Base-by-base conservation (phyloP, 2,797 vertebrate genomes). In the Danionella dracula region DNA sequence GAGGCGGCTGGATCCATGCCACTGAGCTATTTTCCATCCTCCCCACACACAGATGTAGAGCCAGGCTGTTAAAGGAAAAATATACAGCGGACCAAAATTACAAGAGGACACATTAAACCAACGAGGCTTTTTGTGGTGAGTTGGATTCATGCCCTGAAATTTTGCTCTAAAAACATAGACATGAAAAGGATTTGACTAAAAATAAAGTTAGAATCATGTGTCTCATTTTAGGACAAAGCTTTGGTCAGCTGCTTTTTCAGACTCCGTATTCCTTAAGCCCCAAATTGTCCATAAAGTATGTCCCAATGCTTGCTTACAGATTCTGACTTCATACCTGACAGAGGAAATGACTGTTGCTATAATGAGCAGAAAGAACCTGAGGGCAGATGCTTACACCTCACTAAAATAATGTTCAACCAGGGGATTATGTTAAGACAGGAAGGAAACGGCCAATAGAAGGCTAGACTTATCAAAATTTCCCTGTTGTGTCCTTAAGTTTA, bases 21-120 rank as follows among this genome's bases (percentile, higher is more conserved):
- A 74, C 29, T 59, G 56, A 77, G 67, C 62, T 72, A 53, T 77
- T 78, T 72, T 80, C 77, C 75, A 75, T 68, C 49, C 57, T 45
- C 46, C 60, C 53, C 60, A 54, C 46, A 71, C 69, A 77, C 71
- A 79, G 74, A 73, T 78, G 78, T 68, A 68, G 56, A 54, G 69
- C 68, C 71, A 75, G 55, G 58, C 68, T 74, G 51, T 68, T 70
- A 74, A 69, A 68, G 48, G 27, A 32, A 55, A 23, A 59, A 48
- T 59, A 37, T 27, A 15, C 40, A 60, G 48, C 45, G 37, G 55
- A 54, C 62, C 57, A 56, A 72, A 79, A 74, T 72, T 70, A 67
- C 75, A 70, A 72, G 71, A 72, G 41, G 66, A 64, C 16, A 20
- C 51, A 68, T 73, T 71, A 68, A 74, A 70, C 54, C 29, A 21